A percentile compares a stretch with the other conserved stretches of the same genome.
Conservation (phyloP, 2,888 invertebrate genomes). For the Tridacna gigas region DNA sequence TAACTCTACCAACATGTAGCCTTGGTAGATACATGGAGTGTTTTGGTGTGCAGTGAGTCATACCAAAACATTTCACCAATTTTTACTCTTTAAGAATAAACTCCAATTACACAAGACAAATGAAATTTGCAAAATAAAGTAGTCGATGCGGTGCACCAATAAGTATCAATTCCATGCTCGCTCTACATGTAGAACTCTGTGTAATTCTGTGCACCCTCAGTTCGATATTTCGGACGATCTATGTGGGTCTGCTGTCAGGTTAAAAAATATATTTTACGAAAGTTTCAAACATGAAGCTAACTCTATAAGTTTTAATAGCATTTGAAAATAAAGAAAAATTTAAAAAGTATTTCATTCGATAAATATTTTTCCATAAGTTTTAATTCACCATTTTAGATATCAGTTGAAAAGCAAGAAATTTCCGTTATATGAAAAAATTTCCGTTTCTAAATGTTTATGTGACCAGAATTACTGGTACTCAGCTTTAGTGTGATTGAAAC, state of each 20-base stretch:
- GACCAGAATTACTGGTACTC: too few relatives aligned
- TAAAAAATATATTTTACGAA: not conserved
- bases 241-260: not conserved
- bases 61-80: not conserved
- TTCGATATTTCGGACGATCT: slow-evolving; percentile 10
- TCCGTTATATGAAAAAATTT: too few relatives aligned
- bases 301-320: not conserved
- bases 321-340: too few relatives aligned
- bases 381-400: too few relatives aligned
- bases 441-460: too few relatives aligned
- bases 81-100: too few relatives aligned
- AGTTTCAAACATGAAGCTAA: not conserved
- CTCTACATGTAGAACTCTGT: not conserved
- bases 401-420: too few relatives aligned
- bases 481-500: too few relatives aligned
- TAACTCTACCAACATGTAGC: not conserved
- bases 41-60: slow-evolving; percentile 20
- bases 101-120: too few relatives aligned
- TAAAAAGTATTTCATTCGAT: too few relatives aligned
- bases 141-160: not conserved
- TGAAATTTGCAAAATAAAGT: too few relatives aligned
- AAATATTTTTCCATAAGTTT: too few relatives aligned
- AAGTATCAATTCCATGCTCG: not conserved
- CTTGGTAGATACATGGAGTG: not conserved
- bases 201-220: not conserved